phyloP scores from a whole-genome alignment of 35 echinoderm and acorn worm genomes.

The Anneissia japonica region DNA sequence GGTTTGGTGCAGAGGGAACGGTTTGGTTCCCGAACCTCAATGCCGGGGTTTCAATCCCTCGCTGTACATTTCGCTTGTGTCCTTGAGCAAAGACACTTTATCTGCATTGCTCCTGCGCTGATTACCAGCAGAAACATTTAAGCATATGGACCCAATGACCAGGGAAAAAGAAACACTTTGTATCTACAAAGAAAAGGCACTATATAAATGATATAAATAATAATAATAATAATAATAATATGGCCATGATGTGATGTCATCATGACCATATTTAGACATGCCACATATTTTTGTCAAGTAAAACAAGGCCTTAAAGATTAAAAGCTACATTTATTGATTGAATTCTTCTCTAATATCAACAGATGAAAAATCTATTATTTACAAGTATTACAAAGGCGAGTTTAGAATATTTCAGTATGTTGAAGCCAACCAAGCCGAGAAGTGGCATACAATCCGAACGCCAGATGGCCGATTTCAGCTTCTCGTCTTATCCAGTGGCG shows the following conservation, averaged over 20 bases:
- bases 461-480: conserved; percentile 4
- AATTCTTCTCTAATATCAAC: neutral
- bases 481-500: neutral
- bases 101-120: too few species aligned
- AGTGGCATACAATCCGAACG: conserved; percentile 27
- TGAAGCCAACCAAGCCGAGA: neutral
- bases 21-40: too few species aligned
- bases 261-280: neutral
- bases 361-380: conserved; percentile 28
- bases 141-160: too few species aligned
- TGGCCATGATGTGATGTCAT: neutral
- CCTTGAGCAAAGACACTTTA: too few species aligned
- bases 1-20: too few species aligned
- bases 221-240: too few species aligned
- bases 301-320: neutral
- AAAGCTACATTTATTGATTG: neutral
- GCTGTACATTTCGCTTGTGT: too few species aligned
- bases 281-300: neutral
- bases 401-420: conserved; percentile 52
- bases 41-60: too few species aligned
- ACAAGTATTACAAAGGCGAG: conserved; percentile 34
- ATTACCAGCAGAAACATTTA: too few species aligned
- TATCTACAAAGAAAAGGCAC: too few species aligned
- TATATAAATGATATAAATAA: too few species aligned
- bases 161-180: too few species aligned